Conservation (phyloP, 2,888 invertebrate species). For the Netelia fuscicornis region DNA sequence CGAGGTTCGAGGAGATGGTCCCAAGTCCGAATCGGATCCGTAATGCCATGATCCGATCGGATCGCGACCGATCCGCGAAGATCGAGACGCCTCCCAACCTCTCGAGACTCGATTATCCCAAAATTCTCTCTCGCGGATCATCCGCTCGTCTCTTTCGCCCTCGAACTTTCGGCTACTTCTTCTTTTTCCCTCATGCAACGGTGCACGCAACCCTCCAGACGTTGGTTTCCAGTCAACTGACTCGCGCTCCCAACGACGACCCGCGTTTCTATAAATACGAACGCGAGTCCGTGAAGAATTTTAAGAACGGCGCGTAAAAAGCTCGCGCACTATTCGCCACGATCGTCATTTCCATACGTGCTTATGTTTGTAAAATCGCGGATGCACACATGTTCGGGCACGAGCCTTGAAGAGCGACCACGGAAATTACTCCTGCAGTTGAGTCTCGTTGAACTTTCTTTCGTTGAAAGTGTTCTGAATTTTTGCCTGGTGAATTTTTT, state of each 20-base stretch:
- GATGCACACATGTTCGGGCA: slow-evolving; percentile 3
- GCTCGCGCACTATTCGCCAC: slow-evolving; percentile 31
- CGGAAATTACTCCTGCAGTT: not conserved
- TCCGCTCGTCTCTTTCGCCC: slow-evolving; percentile 38
- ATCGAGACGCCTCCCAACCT: slow-evolving; percentile 44
- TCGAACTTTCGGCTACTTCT: slow-evolving; percentile 14
- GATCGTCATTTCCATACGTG: slow-evolving; percentile 3
- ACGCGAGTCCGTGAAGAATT: slow-evolving; percentile 77
- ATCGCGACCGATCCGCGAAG: slow-evolving; percentile 65
- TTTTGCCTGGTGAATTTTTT: not conserved
- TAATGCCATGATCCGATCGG: slow-evolving; percentile 77
- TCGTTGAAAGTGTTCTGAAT: not conserved
- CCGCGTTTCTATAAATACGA: slow-evolving; percentile 79
- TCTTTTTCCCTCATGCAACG: slow-evolving; percentile 11
- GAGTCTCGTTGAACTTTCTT: not conserved
- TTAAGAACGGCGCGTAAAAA: slow-evolving; percentile 74
- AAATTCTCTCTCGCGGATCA: slow-evolving; percentile 20
- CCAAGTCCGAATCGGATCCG: slow-evolving; percentile 75
- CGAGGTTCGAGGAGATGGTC: slow-evolving; percentile 53
- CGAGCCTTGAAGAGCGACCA: not conserved
- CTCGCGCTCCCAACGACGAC: slow-evolving; percentile 57
- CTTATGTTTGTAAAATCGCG: not conserved
- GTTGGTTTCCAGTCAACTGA: slow-evolving; percentile 23
- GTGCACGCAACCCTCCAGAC: slow-evolving; percentile 19
- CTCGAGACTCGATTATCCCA: slow-evolving; percentile 10